A percentile compares a stretch with the other conserved stretches of the same genome.
phyloP scores from a whole-genome alignment of 2,888 invertebrate genomes.

The Hesperia comma region DNA sequence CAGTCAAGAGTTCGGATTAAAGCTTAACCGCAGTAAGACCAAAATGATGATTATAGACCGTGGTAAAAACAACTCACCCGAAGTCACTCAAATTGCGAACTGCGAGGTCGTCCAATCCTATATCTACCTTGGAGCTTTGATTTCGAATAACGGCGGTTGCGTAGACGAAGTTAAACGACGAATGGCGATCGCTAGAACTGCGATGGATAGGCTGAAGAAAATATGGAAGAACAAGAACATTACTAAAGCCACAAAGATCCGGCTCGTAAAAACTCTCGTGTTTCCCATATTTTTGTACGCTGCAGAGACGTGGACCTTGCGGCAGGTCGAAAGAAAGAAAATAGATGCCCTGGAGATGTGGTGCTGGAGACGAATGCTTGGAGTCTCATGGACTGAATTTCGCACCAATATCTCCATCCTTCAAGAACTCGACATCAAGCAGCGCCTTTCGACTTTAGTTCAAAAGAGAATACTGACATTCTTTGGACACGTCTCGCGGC shows the following conservation, averaged over 20 bases:
- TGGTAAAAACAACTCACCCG: slow-evolving; percentile 2
- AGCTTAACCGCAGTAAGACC: slow-evolving; percentile 37
- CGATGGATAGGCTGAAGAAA: too few species aligned
- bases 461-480: too few species aligned
- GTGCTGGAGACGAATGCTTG: not conserved
- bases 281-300: slow-evolving; percentile 11
- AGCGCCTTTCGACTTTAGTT: too few species aligned
- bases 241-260: not conserved
- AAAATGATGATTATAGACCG: slow-evolving; percentile 35
- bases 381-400: slow-evolving; percentile 11
- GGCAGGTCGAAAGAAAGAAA: not conserved
- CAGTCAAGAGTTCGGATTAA: slow-evolving; percentile 32
- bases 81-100: not conserved
- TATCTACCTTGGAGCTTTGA: slow-evolving; percentile 4
- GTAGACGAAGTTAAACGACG: too few species aligned
- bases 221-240: not conserved
- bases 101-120: slow-evolving; percentile 1
- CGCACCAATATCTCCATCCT: slow-evolving; percentile 7
- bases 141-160: too few species aligned
- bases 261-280: not conserved
- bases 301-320: slow-evolving; percentile 8
- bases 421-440: not conserved
- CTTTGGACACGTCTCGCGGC: too few species aligned
- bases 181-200: too few species aligned
- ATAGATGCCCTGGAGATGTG: slow-evolving; percentile 12